Evolutionary conservation across 64 coral and sea anemone species (phyloP).

Genomic region (Stichodactyla mertensii): DNA sequence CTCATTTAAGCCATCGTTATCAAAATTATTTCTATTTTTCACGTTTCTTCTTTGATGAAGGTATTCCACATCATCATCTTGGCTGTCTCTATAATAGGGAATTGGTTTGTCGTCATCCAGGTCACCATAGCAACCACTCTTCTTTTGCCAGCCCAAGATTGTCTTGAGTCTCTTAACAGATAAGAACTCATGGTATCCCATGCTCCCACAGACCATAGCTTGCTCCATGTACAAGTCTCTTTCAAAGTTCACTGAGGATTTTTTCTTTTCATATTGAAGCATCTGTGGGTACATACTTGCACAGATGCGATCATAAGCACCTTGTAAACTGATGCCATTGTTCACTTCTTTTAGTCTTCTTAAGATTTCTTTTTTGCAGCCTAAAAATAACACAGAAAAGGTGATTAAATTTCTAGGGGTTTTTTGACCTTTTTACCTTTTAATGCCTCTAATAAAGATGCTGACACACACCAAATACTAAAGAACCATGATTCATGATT

Average conservation of each 20-base stretch:
- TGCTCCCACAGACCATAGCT: conserved; percentile 77
- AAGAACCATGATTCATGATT: too few relatives aligned
- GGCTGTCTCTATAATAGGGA: neutral
- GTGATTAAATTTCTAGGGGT: neutral
- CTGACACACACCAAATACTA: too few relatives aligned
- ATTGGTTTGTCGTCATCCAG: neutral
- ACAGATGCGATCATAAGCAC: conserved; percentile 77
- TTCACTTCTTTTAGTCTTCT: conserved; percentile 40
- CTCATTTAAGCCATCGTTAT: neutral
- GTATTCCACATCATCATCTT: neutral
- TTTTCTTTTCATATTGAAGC: conserved; percentile 49
- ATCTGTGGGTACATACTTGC: conserved; percentile 77
- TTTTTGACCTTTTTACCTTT: neutral
- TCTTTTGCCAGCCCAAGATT: conserved; percentile 84
- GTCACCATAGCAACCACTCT: conserved; percentile 78
- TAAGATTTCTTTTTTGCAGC: conserved; percentile 53
- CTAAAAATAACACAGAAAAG: conserved; percentile 14
- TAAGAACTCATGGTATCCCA: conserved; percentile 82
- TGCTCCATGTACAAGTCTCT: conserved; percentile 96
- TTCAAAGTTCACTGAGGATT: neutral
- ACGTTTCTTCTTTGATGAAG: neutral
- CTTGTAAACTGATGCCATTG: conserved; percentile 42
- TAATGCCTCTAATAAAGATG: too few relatives aligned
- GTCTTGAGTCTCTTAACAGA: conserved; percentile 39
- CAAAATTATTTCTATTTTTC: neutral